Base-by-base conservation (phyloP, 2,888 invertebrate species). In the Atethmia centrago region DNA sequence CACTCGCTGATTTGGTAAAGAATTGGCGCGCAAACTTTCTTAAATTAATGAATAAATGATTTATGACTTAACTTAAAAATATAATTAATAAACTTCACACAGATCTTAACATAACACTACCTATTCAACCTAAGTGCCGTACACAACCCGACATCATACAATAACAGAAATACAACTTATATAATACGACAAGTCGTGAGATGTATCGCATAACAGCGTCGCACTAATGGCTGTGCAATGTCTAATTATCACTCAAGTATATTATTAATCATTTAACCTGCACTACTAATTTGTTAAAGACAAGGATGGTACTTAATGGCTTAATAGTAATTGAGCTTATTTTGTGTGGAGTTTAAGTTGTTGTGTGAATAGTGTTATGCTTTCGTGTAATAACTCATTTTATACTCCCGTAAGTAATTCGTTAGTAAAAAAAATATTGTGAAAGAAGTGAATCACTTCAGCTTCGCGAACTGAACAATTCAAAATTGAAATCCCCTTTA, bases 161-260 rank as follows among this genome's bases (percentile, higher is more conserved):
- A 53, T 53, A 45, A 68, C 56, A 79, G 21, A 25, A 10, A 45
- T 40, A 62, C 65, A 62, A 51, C 19, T 14, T 51, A 51, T 59
- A 42, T 42, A 28, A 14, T 10, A 45, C 49, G 31, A 28, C 31
- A 49, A 31, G 45, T 45, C 31, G 53, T 74, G 40, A 80, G 74
- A 68, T 12, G 16, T 79, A 71, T 74, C 47, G 63, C 51, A n/a
- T 67, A 47, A 83, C 84, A 81, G 3, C 14, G 42, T n/a, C 25
- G 8, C 40, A 47, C 75, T 81, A 81, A 81, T 81, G 84, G 83
- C 16, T 9, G 42, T 64, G 64, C 67, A 49, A 25, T 81, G 80
- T 81, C 80, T 71, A 70, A 82, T 81, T 74, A 84, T 62, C 62
- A 68, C 62, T 74, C 53, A 62, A 63, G 67, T 78, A 62, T 75